Evolutionary conservation across 2,113 vertebrate species (phyloP), one percentile per base, ranked within the genome.

Genomic region (Ceyx margarethae): DNA sequence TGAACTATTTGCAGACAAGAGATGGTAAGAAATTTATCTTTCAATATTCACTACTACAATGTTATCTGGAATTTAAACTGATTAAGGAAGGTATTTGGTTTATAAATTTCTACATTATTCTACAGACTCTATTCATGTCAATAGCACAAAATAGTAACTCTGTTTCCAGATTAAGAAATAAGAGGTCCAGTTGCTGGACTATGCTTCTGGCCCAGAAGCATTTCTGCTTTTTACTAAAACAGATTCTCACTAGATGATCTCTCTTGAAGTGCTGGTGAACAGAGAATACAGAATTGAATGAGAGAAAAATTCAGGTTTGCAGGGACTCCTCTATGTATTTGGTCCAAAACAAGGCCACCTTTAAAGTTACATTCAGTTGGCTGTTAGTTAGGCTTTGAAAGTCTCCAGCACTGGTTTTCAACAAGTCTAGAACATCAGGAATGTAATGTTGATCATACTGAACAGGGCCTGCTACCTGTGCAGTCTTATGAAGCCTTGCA

Each of bases 11-110:
- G 28, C 42, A 92, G 45, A 53, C 37, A 87, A 69, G 33, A 93
- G 42, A 91, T 42, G 13, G 71, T 61, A 92, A 89, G 54, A 33
- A 89, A 68, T 95, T 84, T 54, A 72, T 89, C 78, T 82, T 91
- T 76, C 87, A 92, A 50, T 73, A 81, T 42, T 50, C 45, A 79
- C 67, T 85, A 89, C 54, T 46, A 76, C 76, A 72, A 85, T 2
- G 0, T 17, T n/a, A n/a, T 18, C 28, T 64, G 19, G 35, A 91
- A 90, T 81, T 74, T 48, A 85, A 78, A 73, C 31, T 85, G 33
- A 83, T 76, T 71, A 91, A 78, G 45, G 81, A 80, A 72, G 37
- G 13, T 75, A 76, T 50, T 53, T 78, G 54, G 11, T n/a, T 79
- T 85, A 76, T 53, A 16, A 92, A 84, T 57, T 45, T 29, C 40